Percentiles rank a stretch among this genome's conserved stretches.
phyloP scores from a whole-genome alignment of 2,113 vertebrate species.

The Anoplopoma fimbria region DNA sequence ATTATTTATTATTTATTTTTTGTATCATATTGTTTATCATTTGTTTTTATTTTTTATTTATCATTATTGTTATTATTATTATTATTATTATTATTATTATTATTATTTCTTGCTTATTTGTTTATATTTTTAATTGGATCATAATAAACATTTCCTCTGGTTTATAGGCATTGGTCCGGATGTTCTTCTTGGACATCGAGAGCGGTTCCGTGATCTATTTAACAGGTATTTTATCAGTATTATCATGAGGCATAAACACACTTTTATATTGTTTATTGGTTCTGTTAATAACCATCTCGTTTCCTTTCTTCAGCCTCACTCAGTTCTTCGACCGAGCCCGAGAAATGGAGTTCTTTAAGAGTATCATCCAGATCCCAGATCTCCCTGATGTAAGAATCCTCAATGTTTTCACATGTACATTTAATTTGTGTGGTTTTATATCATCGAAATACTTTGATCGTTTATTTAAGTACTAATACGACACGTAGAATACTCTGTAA shows the following conservation, averaged over 20 bases:
- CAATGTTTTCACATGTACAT: neutral
- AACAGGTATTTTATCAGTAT: conserved; percentile 82
- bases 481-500: too few relatives aligned
- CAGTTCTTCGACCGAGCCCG: conserved; percentile 93
- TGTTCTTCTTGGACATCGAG: conserved; percentile 93
- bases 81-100: neutral
- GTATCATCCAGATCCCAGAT: conserved; percentile 93
- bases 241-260: neutral
- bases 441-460: too few relatives aligned
- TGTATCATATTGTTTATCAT: too few relatives aligned
- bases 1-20: too few relatives aligned
- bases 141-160: neutral
- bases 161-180: conserved; percentile 89
- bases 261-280: neutral
- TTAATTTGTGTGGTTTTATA: neutral
- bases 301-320: conserved; percentile 84
- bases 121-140: neutral
- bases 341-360: conserved; percentile 96
- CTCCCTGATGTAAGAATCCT: conserved; percentile 89
- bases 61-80: too few relatives aligned
- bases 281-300: neutral
- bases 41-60: neutral
- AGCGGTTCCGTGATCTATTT: conserved; percentile 94
- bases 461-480: too few relatives aligned
- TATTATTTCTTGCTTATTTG: neutral